These are phyloP conservation scores for Scaptomyza pallida DNA, from an alignment of 1,140 invertebrate species.

Conservation along the genomic window DNA sequence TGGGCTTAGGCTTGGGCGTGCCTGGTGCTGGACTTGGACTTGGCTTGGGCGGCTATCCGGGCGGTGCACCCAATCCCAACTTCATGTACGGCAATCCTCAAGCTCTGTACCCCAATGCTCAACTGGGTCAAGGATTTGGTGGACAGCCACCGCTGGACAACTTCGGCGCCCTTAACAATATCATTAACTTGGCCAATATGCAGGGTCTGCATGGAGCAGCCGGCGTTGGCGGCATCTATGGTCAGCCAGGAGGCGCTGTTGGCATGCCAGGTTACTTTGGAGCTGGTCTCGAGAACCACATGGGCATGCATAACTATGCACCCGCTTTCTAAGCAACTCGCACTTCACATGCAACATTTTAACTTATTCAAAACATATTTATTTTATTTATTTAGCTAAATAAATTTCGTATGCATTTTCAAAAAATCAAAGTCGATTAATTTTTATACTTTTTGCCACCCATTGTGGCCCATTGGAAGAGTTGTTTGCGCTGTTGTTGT, in stretches of 20 bases:
- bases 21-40: conserved; percentile 1
- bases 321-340: conserved; percentile 35
- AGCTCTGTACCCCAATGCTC: conserved; percentile 40
- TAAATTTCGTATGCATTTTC: conserved; percentile 18
- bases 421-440: neutral
- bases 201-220: conserved; percentile 43
- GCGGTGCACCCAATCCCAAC: neutral
- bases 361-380: conserved; percentile 50
- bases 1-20: conserved; percentile 24
- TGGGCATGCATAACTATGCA: conserved; percentile 56
- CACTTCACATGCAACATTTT: neutral
- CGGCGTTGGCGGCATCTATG: conserved; percentile 37
- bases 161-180: conserved; percentile 47
- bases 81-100: conserved; percentile 33
- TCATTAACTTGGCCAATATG: conserved; percentile 58
- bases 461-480: conserved; percentile 43
- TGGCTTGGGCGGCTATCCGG: conserved; percentile 39
- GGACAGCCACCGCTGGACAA: conserved; percentile 54
- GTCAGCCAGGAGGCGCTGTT: conserved; percentile 2
- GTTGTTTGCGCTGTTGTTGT: conserved; percentile 24
- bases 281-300: conserved; percentile 24
- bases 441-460: conserved; percentile 30
- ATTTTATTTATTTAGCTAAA: conserved; percentile 74
- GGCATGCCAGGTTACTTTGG: conserved; percentile 15
- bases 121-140: conserved; percentile 50